Evolutionary conservation across 2,888 invertebrate species (phyloP).

Genomic region (Blera fallax): DNA sequence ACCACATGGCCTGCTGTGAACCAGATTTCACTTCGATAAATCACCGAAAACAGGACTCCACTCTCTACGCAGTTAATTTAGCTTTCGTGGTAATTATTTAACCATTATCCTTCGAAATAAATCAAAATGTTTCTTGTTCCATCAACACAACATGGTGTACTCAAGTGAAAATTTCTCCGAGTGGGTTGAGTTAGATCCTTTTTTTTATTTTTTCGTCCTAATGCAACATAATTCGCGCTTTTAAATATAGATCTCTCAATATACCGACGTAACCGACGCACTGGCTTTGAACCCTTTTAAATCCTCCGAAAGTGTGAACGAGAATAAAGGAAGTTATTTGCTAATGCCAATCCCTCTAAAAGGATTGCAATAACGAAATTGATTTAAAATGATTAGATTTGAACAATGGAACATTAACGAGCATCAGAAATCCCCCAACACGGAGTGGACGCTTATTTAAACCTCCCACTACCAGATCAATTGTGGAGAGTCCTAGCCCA

Average conservation of each 20-base stretch:
- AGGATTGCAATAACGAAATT: slow-evolving; percentile 58
- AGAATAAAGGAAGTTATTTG: neutral
- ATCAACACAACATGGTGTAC: slow-evolving; percentile 51
- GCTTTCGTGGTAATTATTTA: slow-evolving; percentile 56
- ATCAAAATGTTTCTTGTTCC: slow-evolving; percentile 43
- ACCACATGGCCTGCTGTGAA: slow-evolving; percentile 37
- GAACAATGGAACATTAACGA: slow-evolving; percentile 67
- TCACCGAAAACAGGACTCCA: slow-evolving; percentile 33
- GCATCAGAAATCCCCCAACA: neutral
- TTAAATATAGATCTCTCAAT: slow-evolving; percentile 15
- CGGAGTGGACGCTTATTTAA: slow-evolving; percentile 50
- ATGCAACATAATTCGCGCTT: slow-evolving; percentile 11
- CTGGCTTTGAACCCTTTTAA: slow-evolving; percentile 18
- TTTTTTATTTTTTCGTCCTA: too few species aligned
- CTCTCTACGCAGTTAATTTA: slow-evolving; percentile 30
- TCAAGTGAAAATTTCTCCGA: neutral
- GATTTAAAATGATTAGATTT: slow-evolving; percentile 69
- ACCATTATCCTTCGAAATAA: slow-evolving; percentile 63
- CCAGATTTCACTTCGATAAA: slow-evolving; percentile 51
- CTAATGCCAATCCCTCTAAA: slow-evolving; percentile 9
- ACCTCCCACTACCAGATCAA: slow-evolving; percentile 29
- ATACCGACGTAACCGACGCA: neutral
- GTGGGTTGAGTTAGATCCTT: neutral
- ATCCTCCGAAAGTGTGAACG: slow-evolving; percentile 29
- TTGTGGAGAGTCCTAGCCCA: neutral